Percentiles rank a stretch among this genome's conserved stretches.
These are phyloP conservation scores for Philopotamus ludificatus DNA, from an alignment of 1,140 invertebrate genomes.

Conservation along the genomic window DNA sequence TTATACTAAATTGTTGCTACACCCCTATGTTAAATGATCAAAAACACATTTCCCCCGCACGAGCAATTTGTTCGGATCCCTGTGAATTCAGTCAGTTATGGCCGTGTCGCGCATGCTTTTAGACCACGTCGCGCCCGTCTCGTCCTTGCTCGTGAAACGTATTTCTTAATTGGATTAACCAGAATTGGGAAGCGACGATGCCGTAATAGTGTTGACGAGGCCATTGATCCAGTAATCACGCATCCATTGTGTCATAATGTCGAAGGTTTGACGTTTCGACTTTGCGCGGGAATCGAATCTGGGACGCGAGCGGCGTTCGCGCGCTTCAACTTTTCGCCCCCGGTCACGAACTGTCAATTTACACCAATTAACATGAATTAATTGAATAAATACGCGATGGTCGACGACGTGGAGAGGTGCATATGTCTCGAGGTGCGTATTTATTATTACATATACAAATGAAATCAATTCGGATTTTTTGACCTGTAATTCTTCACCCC, in stretches of 20 bases:
- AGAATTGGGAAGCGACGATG: neutral
- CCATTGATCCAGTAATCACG: neutral
- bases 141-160: neutral
- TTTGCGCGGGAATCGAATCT: too few species aligned
- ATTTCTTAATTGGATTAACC: neutral
- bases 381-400: too few species aligned
- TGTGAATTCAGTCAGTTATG: constrained; percentile 10
- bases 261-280: too few species aligned
- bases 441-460: neutral
- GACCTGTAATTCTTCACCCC: too few species aligned
- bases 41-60: constrained; percentile 26
- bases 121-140: neutral
- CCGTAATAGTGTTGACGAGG: neutral
- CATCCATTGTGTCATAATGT: too few species aligned
- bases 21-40: constrained; percentile 18
- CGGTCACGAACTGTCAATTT: too few species aligned
- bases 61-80: constrained; percentile 9
- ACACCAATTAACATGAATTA: too few species aligned
- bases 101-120: neutral
- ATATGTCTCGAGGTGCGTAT: constrained; percentile 20
- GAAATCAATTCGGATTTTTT: too few species aligned
- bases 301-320: too few species aligned
- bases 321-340: too few species aligned
- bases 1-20: neutral
- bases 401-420: constrained; percentile 2